Percentiles rank a stretch among this genome's conserved stretches.
phyloP scores from a whole-genome alignment of 2,113 vertebrate species.

The Eulemur rufifrons region DNA sequence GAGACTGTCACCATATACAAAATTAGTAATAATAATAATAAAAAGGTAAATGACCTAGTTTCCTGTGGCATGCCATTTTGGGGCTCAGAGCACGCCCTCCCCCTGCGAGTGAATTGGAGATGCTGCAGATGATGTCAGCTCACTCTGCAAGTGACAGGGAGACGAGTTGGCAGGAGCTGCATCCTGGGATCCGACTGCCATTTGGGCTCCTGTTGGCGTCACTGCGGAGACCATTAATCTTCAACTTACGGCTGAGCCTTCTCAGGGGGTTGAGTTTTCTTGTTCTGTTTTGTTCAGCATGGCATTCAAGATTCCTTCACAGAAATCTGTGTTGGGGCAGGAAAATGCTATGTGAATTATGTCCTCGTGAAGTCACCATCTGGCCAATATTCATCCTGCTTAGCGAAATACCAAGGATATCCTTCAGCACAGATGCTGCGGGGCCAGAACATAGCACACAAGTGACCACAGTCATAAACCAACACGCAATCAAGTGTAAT shows the following conservation, averaged over 20 bases:
- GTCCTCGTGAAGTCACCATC: slow-evolving; percentile 84
- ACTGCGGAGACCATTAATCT: slow-evolving; percentile 51
- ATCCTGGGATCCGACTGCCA: background rate
- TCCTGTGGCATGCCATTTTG: background rate
- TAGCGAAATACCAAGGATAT: slow-evolving; percentile 78
- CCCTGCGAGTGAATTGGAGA: background rate
- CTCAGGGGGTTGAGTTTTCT: slow-evolving; percentile 7
- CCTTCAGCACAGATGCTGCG: slow-evolving; percentile 81
- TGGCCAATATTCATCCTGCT: slow-evolving; percentile 85
- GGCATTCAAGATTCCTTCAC: slow-evolving; percentile 86
- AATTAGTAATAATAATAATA: background rate
- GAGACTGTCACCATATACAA: background rate
- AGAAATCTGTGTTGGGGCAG: slow-evolving; percentile 72
- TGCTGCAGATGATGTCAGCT: accelerated
- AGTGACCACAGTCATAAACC: slow-evolving; percentile 82
- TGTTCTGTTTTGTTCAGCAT: slow-evolving; percentile 64
- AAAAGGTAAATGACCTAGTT: slow-evolving; percentile 62
- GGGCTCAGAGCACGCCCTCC: background rate
- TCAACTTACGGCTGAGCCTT: background rate
- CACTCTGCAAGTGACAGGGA: background rate
- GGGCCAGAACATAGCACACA: slow-evolving; percentile 76
- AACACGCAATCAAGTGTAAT: slow-evolving; percentile 81
- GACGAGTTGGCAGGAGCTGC: slow-evolving; percentile 3
- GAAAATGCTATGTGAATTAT: slow-evolving; percentile 78
- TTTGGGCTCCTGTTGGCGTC: slow-evolving; percentile 35